Evolutionary conservation across 2,797 vertebrate species (phyloP), one percentile per base, ranked within the genome.

Genomic region (Adelosebastes latens): DNA sequence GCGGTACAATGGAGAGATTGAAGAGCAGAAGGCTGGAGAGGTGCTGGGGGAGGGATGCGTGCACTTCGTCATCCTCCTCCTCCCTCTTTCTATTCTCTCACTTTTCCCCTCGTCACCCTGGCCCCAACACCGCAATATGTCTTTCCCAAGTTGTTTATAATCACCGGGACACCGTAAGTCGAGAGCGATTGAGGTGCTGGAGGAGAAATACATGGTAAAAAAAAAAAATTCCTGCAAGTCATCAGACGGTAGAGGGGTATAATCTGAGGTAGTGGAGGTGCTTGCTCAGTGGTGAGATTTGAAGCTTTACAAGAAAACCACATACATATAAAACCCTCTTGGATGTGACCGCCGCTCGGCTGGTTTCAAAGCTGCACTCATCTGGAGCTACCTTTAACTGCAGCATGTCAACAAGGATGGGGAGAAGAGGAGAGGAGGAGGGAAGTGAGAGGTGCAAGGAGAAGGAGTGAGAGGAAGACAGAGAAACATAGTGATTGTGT

Each of bases 381-480:
- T 93, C 90, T 92, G 81, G 81, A 92, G 90, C 87, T 92, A 87
- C 89, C 73, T 95, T 90, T 89, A 93, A 89, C 87, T 87, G 87
- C 87, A 86, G 85, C 81, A 86, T 89, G 90, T 89, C 91, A 87
- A 87, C 90, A 89, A 89, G 82, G 75, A 79, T 46, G 59, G 63
- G 22, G 65, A 22, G 12, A 10, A 39, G 70, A 34, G 60, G 24
- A 8, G 56, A 25, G 9, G 52, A 27, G 16, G 67, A 53, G 64
- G 4, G 55, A 61, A 64, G 61, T 16, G 25, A 34, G 72, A 39
- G 61, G 36, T 53, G 49, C 9, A 22, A 53, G 29, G 29, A 9
- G 11, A 11, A 13, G 60, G 6, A 29, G 34, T 4, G 68, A 60
- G 75, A 69, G 72, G 75, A 60, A 72, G 75, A 58, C 18, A 49